A percentile compares a stretch with the other conserved stretches of the same genome.
Conservation (phyloP, 1,140 invertebrate genomes). For the Agrilus planipennis region DNA sequence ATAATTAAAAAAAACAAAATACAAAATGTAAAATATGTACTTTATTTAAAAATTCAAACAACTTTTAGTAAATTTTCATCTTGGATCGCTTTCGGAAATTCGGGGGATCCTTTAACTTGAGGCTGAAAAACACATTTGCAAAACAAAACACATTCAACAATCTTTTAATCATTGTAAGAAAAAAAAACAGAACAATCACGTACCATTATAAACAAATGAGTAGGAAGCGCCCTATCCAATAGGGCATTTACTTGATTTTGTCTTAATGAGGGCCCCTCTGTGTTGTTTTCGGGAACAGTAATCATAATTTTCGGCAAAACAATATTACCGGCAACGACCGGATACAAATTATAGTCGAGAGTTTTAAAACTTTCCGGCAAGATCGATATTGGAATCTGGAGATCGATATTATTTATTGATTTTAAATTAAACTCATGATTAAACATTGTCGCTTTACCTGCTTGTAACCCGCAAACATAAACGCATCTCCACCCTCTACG, state of each 20-base stretch:
- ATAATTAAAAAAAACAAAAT: no score
- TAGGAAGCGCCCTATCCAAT: constrained; percentile 42
- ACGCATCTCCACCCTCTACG: constrained; percentile 73
- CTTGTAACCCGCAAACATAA: constrained; percentile 86
- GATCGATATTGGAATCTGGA: constrained; percentile 50
- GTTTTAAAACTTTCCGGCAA: constrained; percentile 48
- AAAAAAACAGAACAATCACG: no score
- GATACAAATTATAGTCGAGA: constrained; percentile 60
- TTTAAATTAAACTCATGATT: constrained; percentile 2
- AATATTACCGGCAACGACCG: constrained; percentile 56
- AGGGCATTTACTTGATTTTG: constrained; percentile 31
- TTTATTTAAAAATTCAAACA: no score
- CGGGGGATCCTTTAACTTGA: no score
- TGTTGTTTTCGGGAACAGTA: constrained; percentile 37
- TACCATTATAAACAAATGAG: constrained; percentile 49
- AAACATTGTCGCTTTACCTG: constrained; percentile 42
- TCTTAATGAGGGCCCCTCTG: constrained; percentile 35
- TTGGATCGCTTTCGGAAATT: no score
- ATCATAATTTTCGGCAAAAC: constrained; percentile 53
- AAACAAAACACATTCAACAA: no score
- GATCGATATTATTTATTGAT: not conserved
- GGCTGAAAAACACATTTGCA: no score
- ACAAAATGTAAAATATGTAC: no score
- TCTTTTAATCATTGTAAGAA: no score
- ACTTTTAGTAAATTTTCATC: no score